Evolutionary conservation across 2,888 invertebrate genomes (phyloP).

Genomic region (Drosophila mettleri): DNA sequence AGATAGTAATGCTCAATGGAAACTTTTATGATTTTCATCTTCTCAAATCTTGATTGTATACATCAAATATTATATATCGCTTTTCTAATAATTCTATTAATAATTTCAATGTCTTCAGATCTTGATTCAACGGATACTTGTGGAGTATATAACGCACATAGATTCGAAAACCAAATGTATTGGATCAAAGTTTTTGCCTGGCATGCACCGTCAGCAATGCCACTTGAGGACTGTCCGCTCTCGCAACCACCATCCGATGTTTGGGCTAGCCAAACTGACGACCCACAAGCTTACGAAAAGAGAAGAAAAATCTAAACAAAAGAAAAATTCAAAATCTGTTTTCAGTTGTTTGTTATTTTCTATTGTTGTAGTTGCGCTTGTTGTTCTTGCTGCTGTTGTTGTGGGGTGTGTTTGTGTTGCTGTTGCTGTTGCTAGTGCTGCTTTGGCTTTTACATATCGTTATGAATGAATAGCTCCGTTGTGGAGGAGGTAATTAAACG

Average conservation of each 20-base stretch:
- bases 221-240: conserved; percentile 30
- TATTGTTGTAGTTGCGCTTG: conserved; percentile 15
- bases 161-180: conserved; percentile 34
- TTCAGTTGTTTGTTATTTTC: conserved; percentile 24
- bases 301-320: conserved; percentile 2
- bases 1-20: background rate
- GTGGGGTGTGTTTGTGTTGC: conserved; percentile 4
- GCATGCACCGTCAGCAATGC: conserved; percentile 40
- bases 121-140: background rate
- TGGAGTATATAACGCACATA: background rate
- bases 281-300: conserved; percentile 18
- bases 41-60: background rate
- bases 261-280: conserved; percentile 62
- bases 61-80: too few species aligned
- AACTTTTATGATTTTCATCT: background rate
- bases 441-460: conserved; percentile 44
- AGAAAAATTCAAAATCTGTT: conserved; percentile 31
- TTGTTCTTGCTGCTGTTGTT: conserved; percentile 4
- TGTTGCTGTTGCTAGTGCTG: conserved; percentile 10
- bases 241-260: conserved; percentile 6
- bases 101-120: background rate
- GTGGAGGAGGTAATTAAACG: conserved; percentile 64
- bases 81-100: too few species aligned
- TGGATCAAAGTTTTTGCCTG: conserved; percentile 28
- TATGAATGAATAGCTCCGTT: conserved; percentile 65